A percentile compares a stretch with the other conserved stretches of the same genome.
These are phyloP conservation scores for Tenebrosternarchus preto DNA, from an alignment of 2,113 vertebrate species.

Conservation along the genomic window DNA sequence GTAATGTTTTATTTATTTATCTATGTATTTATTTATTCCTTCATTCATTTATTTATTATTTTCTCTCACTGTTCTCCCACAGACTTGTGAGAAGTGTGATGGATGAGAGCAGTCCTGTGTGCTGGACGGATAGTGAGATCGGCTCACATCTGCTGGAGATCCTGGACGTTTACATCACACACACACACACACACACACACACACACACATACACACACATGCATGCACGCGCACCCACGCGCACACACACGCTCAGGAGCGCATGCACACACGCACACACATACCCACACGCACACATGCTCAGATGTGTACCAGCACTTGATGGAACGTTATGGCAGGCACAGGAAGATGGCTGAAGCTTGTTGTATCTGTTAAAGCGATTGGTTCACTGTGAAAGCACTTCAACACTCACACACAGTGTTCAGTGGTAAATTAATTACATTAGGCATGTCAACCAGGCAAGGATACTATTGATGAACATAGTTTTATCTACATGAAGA, in stretches of 20 bases:
- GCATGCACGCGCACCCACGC: neutral
- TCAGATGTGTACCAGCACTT: slow-evolving; percentile 14
- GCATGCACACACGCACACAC: slow-evolving; percentile 49
- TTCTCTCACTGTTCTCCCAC: no score
- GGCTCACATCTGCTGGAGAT: slow-evolving; percentile 65
- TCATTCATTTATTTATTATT: slow-evolving; percentile 22
- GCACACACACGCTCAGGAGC: neutral
- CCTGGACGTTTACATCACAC: slow-evolving; percentile 69
- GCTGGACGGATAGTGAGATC: no score
- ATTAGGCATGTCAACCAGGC: slow-evolving; percentile 68
- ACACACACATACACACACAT: slow-evolving; percentile 26
- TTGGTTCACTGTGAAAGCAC: slow-evolving; percentile 67
- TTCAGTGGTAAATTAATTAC: slow-evolving; percentile 55
- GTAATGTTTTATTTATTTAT: neutral
- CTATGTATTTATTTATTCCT: no score
- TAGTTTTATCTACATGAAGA: slow-evolving; percentile 65
- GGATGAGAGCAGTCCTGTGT: no score
- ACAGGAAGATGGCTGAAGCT: slow-evolving; percentile 72
- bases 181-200: no score
- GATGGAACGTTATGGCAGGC: slow-evolving; percentile 73
- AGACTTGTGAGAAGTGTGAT: no score
- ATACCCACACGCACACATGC: slow-evolving; percentile 46
- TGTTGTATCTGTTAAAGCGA: slow-evolving; percentile 66
- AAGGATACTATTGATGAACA: slow-evolving; percentile 68
- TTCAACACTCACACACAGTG: slow-evolving; percentile 66